Conservation (phyloP, 2,888 invertebrate genomes). For the Myopa tessellatipennis region DNA sequence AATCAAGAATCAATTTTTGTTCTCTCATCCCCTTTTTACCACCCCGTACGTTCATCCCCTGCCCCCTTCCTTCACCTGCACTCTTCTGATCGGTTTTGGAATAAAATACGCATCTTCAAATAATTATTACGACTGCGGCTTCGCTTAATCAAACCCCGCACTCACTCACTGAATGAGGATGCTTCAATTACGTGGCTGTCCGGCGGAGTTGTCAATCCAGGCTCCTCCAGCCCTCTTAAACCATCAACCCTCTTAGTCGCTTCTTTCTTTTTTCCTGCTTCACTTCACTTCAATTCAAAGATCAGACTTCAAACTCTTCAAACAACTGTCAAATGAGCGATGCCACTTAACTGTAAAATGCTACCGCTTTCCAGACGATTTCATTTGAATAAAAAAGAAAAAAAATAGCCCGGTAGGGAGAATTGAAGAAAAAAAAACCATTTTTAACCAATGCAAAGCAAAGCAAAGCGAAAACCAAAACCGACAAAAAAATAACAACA, state of each 20-base stretch:
- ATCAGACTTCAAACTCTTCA: constrained; percentile 7
- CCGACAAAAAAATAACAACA: not conserved
- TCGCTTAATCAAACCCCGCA: no score
- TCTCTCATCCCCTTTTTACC: not conserved
- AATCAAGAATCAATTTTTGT: no score
- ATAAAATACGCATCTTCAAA: no score
- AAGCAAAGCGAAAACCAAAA: not conserved
- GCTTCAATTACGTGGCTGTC: not conserved
- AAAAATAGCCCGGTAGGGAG: not conserved
- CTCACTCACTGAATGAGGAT: not conserved
- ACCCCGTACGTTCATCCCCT: not conserved
- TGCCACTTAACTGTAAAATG: constrained; percentile 32
- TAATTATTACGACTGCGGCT: not conserved
- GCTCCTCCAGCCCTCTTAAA: not conserved
- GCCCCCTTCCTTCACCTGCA: not conserved
- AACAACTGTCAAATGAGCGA: constrained; percentile 26
- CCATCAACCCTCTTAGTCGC: not conserved
- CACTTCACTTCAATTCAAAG: no score
- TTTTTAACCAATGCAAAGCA: not conserved
- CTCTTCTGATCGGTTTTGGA: no score
- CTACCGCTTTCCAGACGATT: constrained; percentile 23
- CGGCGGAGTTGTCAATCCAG: not conserved
- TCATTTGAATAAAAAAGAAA: constrained; percentile 21
- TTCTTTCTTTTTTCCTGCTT: no score
- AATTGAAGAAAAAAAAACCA: no score